phyloP scores from a whole-genome alignment of 1,140 invertebrate species.

The Panonychus citri region DNA sequence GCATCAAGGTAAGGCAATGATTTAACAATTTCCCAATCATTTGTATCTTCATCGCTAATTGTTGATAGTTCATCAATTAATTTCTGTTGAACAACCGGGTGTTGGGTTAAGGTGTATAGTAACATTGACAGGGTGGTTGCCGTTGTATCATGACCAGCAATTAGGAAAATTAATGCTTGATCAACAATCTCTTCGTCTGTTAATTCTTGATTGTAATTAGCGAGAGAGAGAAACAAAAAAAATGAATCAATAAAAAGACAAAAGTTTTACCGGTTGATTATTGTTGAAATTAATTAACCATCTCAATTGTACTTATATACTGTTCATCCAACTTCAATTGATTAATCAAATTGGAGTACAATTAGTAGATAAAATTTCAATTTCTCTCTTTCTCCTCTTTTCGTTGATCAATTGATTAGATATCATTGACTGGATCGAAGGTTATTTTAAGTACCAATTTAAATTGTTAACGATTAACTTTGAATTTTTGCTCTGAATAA shows the following conservation, averaged over 20 bases:
- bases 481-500: neutral
- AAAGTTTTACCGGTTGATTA: no score
- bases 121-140: slow-evolving; percentile 39
- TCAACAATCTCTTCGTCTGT: slow-evolving; percentile 20
- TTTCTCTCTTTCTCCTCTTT: no score
- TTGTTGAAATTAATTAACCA: no score
- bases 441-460: no score
- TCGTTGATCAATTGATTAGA: no score
- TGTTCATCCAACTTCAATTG: no score
- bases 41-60: neutral
- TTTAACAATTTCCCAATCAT: neutral
- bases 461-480: neutral
- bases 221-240: neutral
- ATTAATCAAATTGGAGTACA: no score
- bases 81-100: slow-evolving; percentile 34
- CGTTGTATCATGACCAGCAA: slow-evolving; percentile 52
- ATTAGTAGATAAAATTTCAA: no score
- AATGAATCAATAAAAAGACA: no score
- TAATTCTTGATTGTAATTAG: neutral
- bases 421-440: no score
- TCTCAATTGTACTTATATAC: no score
- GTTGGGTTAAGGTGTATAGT: slow-evolving; percentile 37
- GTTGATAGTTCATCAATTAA: slow-evolving; percentile 33
- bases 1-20: slow-evolving; percentile 5
- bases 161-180: slow-evolving; percentile 39